Evolutionary conservation across 1,140 invertebrate species (phyloP), one percentile per base, ranked within the genome.

Genomic region (Coelopa frigida): DNA sequence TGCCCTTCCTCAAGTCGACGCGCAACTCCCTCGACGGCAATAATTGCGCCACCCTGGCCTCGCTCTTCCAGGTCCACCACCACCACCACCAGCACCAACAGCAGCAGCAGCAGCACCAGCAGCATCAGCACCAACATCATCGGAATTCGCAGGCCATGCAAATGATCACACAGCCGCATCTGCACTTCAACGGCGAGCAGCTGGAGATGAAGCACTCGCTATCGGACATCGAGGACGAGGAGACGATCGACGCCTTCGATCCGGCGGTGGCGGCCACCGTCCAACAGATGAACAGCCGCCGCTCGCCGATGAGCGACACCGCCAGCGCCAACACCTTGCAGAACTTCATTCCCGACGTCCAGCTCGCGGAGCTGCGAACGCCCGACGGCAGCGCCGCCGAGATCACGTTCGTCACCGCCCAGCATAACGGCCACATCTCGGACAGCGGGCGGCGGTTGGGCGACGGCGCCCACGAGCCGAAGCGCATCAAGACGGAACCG

Each of bases 321-420:
- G 59, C 61, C 14, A 65, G 61, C 32, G 61, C 61, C 7, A 63
- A 58, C 37, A 65, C 61, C 14, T 35, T 65, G 33, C 57, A 65
- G 43, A 65, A 65, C 37, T 65, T 65, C 21, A 65, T 65, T 52
- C 61, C 61, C 4, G 61, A 65, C 37, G 61, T 65, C n/a, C 61
- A 65, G 45, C 36, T 65, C 45, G 57, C 57, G 1, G 61, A 65
- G 49, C 50, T 40, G 17, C 10, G 31, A 35, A 42, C 39, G 20
- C 38, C 37, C 8, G 46, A 41, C 21, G 38, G 17, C 8, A 18
- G 12, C 18, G 17, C 8, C 20, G 36, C 12, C 12, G 18, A 38
- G n/a, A n/a, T n/a, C n/a, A n/a, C n/a, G n/a, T n/a, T n/a, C n/a
- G n/a, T n/a, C n/a, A n/a, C n/a, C n/a, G 42, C 36, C 6, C 43